Conservation (phyloP, 2,113 vertebrate species). For the Saguinus midas region DNA sequence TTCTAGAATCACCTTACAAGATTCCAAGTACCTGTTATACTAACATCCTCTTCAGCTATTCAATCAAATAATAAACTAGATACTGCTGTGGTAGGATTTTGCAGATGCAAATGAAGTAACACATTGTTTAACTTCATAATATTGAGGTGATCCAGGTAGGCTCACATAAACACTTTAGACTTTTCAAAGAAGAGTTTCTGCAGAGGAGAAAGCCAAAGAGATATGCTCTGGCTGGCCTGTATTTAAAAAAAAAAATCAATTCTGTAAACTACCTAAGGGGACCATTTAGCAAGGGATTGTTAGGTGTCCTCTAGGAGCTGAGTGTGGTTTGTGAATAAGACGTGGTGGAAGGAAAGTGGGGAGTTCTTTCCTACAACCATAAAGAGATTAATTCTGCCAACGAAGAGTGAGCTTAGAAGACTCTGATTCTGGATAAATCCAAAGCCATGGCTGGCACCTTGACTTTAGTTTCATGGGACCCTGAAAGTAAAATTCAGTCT, state of each 20-base stretch:
- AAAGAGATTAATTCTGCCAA: not conserved
- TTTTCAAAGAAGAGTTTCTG: not conserved
- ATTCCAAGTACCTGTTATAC: not conserved
- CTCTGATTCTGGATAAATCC: not conserved
- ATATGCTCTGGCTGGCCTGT: not conserved
- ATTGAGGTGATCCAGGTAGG: not conserved
- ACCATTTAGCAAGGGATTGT: not conserved
- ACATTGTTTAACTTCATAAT: not conserved
- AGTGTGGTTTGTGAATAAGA: not conserved
- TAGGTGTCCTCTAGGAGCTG: not conserved
- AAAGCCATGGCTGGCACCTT: not conserved
- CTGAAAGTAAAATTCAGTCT: not conserved
- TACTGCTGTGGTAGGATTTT: not conserved
- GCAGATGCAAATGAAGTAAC: not conserved
- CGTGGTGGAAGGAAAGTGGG: not conserved
- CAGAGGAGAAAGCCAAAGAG: not conserved
- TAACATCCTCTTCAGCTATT: not conserved
- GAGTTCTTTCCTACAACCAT: not conserved
- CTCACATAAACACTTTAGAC: not conserved
- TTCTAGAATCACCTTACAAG: not conserved
- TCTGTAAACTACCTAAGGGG: not conserved
- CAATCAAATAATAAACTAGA: not conserved
- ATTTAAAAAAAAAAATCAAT: not conserved
- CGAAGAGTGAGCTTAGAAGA: not conserved
- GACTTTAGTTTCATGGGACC: not conserved